phyloP scores from a whole-genome alignment of 2,888 invertebrate genomes.

The Prosapia bicincta region DNA sequence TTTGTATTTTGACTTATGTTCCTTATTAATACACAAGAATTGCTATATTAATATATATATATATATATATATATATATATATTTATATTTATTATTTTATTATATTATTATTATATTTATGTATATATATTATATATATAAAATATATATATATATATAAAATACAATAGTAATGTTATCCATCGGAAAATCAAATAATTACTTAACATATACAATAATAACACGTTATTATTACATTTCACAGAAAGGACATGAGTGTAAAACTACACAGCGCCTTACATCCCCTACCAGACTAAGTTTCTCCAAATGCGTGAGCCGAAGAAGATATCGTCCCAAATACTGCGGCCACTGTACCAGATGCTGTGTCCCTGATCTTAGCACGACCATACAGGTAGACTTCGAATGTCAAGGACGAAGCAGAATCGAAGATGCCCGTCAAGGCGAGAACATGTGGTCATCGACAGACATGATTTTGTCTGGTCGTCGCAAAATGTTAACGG shows the following conservation, averaged over 20 bases:
- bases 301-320: conserved; percentile 61
- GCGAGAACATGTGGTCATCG: conserved; percentile 45
- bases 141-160: too few relatives aligned
- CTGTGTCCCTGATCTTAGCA: conserved; percentile 60
- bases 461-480: conserved; percentile 28
- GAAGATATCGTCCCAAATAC: conserved; percentile 60
- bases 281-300: conserved; percentile 54
- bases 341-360: conserved; percentile 60
- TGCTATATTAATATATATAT: too few relatives aligned
- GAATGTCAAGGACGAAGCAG: conserved; percentile 43
- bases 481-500: conserved; percentile 43
- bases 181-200: too few relatives aligned
- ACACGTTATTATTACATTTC: too few relatives aligned
- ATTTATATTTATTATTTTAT: too few relatives aligned
- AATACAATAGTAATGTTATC: too few relatives aligned
- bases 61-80: too few relatives aligned
- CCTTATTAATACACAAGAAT: too few relatives aligned
- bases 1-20: too few relatives aligned
- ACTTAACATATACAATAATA: too few relatives aligned
- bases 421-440: conserved; percentile 45
- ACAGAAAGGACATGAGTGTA: conserved; percentile 63
- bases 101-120: too few relatives aligned
- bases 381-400: conserved; percentile 47
- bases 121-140: too few relatives aligned
- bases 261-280: conserved; percentile 57